Percentiles rank a stretch among this genome's conserved stretches.
Conservation (phyloP, 1,140 invertebrate species). For the Pachypeltis micranthus region DNA sequence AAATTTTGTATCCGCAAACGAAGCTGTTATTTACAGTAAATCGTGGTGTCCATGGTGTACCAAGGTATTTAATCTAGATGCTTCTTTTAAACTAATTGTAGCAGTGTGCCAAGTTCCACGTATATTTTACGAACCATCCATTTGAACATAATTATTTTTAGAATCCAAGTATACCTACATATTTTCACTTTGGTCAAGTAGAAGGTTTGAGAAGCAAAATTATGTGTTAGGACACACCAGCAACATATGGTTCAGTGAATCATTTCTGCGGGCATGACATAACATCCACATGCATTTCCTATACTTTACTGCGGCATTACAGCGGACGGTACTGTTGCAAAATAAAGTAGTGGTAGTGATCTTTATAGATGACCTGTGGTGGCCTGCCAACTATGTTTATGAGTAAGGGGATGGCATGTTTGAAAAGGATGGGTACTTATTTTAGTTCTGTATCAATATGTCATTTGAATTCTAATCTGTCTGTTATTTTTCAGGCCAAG, state of each 20-base stretch:
- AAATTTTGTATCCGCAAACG: conserved; percentile 32
- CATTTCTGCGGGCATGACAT: too few species aligned
- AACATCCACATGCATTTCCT: too few species aligned
- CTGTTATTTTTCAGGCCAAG: neutral
- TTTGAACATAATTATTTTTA: too few species aligned
- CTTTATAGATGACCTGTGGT: too few species aligned
- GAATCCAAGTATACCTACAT: neutral
- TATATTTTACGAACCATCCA: too few species aligned
- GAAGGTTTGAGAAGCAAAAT: neutral
- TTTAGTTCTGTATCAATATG: neutral
- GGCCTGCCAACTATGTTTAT: neutral
- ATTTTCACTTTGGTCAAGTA: neutral
- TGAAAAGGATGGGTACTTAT: neutral
- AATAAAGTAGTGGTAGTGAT: too few species aligned
- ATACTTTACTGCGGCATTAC: too few species aligned
- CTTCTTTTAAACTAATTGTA: conserved; percentile 44
- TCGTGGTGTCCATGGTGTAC: conserved; percentile 73
- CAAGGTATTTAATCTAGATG: conserved; percentile 57
- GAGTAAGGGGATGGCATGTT: neutral
- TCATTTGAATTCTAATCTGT: neutral
- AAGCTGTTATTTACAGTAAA: conserved; percentile 81
- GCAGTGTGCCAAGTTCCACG: too few species aligned
- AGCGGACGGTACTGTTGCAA: too few species aligned
- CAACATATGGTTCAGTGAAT: too few species aligned
- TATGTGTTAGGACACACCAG: too few species aligned